Base-by-base conservation (phyloP, 1,140 invertebrate genomes). In the Acromyrmex charruanus region DNA sequence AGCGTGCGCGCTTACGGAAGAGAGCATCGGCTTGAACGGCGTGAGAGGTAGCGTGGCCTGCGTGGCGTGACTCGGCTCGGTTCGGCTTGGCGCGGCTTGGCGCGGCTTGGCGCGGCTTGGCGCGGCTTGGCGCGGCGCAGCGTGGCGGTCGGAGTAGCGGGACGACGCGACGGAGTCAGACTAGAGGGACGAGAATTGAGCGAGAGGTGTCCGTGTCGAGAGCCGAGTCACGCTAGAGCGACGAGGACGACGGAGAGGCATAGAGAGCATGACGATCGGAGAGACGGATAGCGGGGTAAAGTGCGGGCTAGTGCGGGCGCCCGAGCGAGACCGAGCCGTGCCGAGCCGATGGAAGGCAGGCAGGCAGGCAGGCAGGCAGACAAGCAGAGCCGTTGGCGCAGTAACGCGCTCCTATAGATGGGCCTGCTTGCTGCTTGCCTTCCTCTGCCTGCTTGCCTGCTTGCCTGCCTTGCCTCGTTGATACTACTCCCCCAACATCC, bases 1-100 rank as follows among this genome's bases (percentile, higher is more conserved):
- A 80, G 72, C 79, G 80, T 74, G 86, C 82, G 89, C 92, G 91
- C 89, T 93, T 92, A 92, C 91, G 92, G 90, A 93, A 94, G 93
- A 93, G 92, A 93, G 91, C 90, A 92, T 92, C 92, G 93, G 91
- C 82, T 89, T 82, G 89, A 90, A 75, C 81, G 85, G 49, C 72
- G 58, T 59, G 79, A 75, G 59, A 35, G 80, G 72, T 49, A 85
- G 84, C 80, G 80, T 71, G 63, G 58, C 85, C 85, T 21, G 84
- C 80, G 84, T 71, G 63, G 58, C 85, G 86, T 21, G 51, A 16
- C 21, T 31, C 25, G 77, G 49, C 25, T 31, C 25, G 25, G 31
- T 16, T 65, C 31, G 58, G 74, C 16, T 39, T 5, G 51, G 51
- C 71, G 10, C 9, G 49, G 35, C 28, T 35, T 31, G 79, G 55